Base-by-base conservation (phyloP, 2,113 vertebrate species). In the Sigmodon hispidus region DNA sequence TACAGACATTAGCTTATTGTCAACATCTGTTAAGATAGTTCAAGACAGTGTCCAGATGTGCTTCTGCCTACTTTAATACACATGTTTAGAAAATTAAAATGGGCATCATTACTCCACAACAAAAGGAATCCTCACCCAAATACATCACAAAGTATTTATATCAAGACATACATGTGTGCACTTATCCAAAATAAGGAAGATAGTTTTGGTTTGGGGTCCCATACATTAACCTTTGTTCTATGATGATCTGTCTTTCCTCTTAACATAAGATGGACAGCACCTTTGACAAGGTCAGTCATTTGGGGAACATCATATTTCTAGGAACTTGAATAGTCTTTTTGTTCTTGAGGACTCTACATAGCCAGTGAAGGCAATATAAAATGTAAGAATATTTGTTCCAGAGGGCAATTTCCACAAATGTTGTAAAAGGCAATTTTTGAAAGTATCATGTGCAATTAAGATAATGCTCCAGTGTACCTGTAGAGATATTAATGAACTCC, bases 401-500 rank as follows among this genome's bases (percentile, higher is more conserved):
- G 88, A 72, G 72, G 96, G 67, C 59, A 96, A 94, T 36, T 97
- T 96, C 11, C 75, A 96, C 69, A 59, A 91, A 95, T 70, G 96
- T 90, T 92, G 57, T 95, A 95, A 96, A 96, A 98, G 96, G 90
- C 95, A 97, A 97, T 98, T 98, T 98, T 91, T 97, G 91, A 0
- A 96, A 98, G 97, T 97, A 93, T 96, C 91, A 45, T 11, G 87
- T 93, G 95, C 98, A 98, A 98, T 98, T 98, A 98, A 98, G 97
- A 95, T 96, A 98, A 98, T 70, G 91, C 94, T 94, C 55, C 95
- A 96, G 96, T 50, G 57, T 96, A 98, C 98, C 98, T 98, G 94
- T 97, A 95, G 98, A 97, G 98, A 97, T 96, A 98, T 97, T 98
- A 98, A 98, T 98, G 97, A 98, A 96, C 96, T 98, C 97, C 98